A percentile compares a stretch with the other conserved stretches of the same genome.
These are phyloP conservation scores for Centropristis striata DNA, from an alignment of 2,113 vertebrate species.

Conservation along the genomic window DNA sequence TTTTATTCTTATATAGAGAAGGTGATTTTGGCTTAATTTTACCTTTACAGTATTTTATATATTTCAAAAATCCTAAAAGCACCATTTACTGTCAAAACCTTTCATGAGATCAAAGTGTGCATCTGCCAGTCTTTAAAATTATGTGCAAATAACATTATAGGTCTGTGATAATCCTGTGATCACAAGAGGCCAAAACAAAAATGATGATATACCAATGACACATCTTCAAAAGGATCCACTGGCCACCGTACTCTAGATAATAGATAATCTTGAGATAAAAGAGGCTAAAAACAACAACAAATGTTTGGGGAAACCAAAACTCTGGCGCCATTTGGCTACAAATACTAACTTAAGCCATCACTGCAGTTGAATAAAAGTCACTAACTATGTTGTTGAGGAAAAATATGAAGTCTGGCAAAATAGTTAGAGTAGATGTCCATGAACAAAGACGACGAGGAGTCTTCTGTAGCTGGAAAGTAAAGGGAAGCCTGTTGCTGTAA, in stretches of 20 bases:
- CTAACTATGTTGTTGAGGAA: neutral
- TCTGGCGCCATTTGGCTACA: neutral
- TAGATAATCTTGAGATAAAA: neutral
- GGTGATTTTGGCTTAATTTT: neutral
- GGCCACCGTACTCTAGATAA: too few relatives aligned
- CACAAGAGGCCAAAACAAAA: neutral
- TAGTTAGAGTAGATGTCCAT: too few relatives aligned
- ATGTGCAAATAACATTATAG: neutral
- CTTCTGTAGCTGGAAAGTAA: too few relatives aligned
- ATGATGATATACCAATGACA: neutral
- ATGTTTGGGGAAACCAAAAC: neutral
- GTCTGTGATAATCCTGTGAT: neutral
- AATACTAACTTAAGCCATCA: neutral
- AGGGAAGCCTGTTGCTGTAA: neutral
- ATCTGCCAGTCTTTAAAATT: neutral
- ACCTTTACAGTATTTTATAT: neutral
- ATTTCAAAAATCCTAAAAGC: neutral
- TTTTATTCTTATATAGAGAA: neutral
- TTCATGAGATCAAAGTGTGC: neutral
- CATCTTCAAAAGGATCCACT: constrained; percentile 1
- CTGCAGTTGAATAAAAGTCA: neutral
- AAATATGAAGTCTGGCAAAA: neutral
- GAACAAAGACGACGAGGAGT: neutral
- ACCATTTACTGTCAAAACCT: neutral
- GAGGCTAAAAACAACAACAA: neutral